A percentile compares a stretch with the other conserved stretches of the same genome.
phyloP scores from a whole-genome alignment of 2,113 vertebrate species.

The Microtus montanus region DNA sequence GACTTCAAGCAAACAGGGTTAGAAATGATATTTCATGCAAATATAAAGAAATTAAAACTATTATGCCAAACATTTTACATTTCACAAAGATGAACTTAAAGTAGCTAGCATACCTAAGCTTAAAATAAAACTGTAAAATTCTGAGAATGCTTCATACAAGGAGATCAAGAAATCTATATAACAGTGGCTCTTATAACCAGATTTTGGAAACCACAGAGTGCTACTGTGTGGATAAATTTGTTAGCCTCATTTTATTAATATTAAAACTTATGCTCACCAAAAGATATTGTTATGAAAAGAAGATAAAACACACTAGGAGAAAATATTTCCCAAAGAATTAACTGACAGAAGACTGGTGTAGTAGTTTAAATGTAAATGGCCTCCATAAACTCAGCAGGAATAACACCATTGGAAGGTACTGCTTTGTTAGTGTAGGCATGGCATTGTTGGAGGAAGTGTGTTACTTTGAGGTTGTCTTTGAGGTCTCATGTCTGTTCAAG shows the following conservation, averaged over 20 bases:
- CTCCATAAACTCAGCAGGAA: not conserved
- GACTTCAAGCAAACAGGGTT: not conserved
- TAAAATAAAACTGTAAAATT: not conserved
- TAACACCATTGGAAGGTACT: rapidly evolving
- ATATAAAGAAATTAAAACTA: not conserved
- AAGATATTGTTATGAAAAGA: not conserved
- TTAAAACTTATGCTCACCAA: not conserved
- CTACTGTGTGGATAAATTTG: not conserved
- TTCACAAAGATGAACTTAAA: not conserved
- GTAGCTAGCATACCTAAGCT: not conserved
- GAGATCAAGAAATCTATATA: not conserved
- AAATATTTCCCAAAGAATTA: not conserved
- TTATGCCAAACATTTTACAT: not conserved
- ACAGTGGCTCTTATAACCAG: not conserved
- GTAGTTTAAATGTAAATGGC: not conserved
- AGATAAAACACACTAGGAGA: not conserved
- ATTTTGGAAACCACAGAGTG: not conserved
- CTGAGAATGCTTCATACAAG: not conserved
- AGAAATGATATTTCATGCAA: not conserved
- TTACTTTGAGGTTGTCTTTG: not conserved
- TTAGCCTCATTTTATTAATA: not conserved
- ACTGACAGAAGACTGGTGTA: not conserved
- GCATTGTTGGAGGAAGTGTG: not conserved
- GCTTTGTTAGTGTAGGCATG: not conserved
- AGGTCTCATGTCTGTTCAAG: not conserved